Evolutionary conservation across 2,113 vertebrate genomes (phyloP).

Genomic region (Perca fluviatilis): DNA sequence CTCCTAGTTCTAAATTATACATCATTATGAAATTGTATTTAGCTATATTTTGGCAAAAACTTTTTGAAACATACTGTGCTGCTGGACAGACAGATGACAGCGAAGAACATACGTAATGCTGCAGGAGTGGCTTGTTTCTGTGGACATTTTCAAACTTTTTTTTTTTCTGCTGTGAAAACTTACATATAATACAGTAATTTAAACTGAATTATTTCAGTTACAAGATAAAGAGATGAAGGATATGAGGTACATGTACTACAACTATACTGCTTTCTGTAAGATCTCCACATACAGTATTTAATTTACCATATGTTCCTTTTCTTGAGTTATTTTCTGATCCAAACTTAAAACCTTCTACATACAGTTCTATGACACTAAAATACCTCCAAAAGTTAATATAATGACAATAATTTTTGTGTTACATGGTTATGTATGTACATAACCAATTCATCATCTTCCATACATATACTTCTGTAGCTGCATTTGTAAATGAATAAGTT

Average conservation of each 20-base stretch:
- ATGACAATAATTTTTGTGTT: not conserved
- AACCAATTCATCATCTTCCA: not conserved
- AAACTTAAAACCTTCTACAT: not conserved
- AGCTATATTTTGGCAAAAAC: not conserved
- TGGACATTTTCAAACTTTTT: not conserved
- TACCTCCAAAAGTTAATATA: not conserved
- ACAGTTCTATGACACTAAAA: not conserved
- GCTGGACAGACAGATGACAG: not conserved
- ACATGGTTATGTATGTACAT: too few species aligned
- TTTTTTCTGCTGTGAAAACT: not conserved
- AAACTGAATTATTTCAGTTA: not conserved
- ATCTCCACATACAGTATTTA: not conserved
- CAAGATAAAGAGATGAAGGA: too few species aligned
- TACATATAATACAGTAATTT: not conserved
- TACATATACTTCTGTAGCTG: not conserved
- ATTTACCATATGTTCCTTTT: not conserved
- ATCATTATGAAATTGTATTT: not conserved
- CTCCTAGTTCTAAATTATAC: not conserved
- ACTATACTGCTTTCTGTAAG: not conserved
- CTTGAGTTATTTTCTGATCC: not conserved
- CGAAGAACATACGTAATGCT: not conserved
- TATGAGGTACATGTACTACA: not conserved
- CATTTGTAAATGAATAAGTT: conserved; percentile 12
- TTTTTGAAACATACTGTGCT: not conserved
- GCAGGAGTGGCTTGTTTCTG: not conserved